Base-by-base conservation (phyloP, 2,888 invertebrate genomes). In the Autographa pulchrina region DNA sequence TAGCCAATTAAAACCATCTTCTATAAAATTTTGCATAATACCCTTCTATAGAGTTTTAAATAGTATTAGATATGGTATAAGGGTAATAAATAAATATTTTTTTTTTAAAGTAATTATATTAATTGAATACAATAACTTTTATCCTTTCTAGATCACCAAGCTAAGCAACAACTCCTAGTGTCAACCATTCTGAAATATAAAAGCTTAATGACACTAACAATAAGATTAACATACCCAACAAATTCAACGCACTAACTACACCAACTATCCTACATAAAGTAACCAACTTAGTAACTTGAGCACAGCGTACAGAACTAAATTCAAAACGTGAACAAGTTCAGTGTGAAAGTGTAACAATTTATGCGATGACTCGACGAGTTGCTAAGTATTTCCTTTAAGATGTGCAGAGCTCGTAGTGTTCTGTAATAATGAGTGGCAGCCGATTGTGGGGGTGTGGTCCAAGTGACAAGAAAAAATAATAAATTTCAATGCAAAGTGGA, bases 401-500 rank as follows among this genome's bases (percentile, higher is more conserved):
- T 79, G 78, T 81, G 77, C 78, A 79, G 77, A 75, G 43, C 74
- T 75, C 75, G 71, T 62, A 78, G 66, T 74, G 71, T 67, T 71
- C 72, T 67, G 82, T 78, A 78, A 82, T 85, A 85, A 85, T 88
- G 87, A 88, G 85, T 88, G 86, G 86, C 83, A 75, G 67, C 69
- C 73, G 84, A 82, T 87, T 86, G 85, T 54, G 65, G 68, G 73
- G 72, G 77, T 54, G 25, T 20, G 76, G 71, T 0, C 3, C 6
- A 66, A 71, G 70, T 16, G 6, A 62, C 0, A 25, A 43, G 73
- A 16, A 8, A 35, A 35, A 35, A 8, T 35, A 35, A 35, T 25
- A 25, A 35, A 43, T 43, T 43, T 43, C 43, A 16, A 5, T 41
- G 7, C 41, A 14, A 13, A 41, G 3, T 13, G 8, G 25, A 25